Percentiles rank a stretch among this genome's conserved stretches.
These are phyloP conservation scores for Triplophysa yarkandensis DNA, from an alignment of 2,797 vertebrate species.

Conservation along the genomic window DNA sequence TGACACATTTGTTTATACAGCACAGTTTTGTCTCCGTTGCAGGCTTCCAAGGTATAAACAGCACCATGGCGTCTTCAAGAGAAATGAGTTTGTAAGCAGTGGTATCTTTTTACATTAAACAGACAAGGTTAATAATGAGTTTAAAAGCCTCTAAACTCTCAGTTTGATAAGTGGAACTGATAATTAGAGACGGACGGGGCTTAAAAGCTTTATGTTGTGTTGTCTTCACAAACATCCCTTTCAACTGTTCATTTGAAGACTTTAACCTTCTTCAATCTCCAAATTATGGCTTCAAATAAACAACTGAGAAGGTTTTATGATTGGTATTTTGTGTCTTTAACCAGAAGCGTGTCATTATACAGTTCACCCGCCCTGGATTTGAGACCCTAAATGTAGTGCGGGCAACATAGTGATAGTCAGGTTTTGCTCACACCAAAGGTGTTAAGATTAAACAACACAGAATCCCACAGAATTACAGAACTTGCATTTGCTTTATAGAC, in stretches of 20 bases:
- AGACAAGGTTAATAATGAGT: slow-evolving; percentile 12
- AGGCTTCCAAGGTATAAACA: neutral
- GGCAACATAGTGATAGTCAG: neutral
- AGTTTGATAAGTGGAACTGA: slow-evolving; percentile 50
- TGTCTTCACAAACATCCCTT: slow-evolving; percentile 30
- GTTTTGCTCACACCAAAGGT: slow-evolving; percentile 13
- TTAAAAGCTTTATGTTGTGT: slow-evolving; percentile 42
- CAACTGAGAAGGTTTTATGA: slow-evolving; percentile 41
- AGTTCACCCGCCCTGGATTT: neutral
- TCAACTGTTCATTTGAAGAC: slow-evolving; percentile 12
- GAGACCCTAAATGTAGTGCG: neutral
- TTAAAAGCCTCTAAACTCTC: slow-evolving; percentile 56
- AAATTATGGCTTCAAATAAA: slow-evolving; percentile 35
- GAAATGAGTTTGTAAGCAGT: slow-evolving; percentile 12
- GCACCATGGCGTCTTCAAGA: neutral
- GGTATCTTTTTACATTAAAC: slow-evolving; percentile 40
- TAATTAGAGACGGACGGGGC: slow-evolving; percentile 52
- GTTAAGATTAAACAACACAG: slow-evolving; percentile 7
- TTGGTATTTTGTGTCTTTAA: slow-evolving; percentile 5
- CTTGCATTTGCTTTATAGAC: slow-evolving; percentile 1
- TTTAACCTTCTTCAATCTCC: slow-evolving; percentile 5
- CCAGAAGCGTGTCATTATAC: slow-evolving; percentile 21
- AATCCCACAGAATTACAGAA: slow-evolving; percentile 13
- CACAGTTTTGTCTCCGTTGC: neutral
- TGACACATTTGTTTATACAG: slow-evolving; percentile 13